Evolutionary conservation across 2,797 vertebrate species (phyloP).

Genomic region (Rhodeus uyekii): DNA sequence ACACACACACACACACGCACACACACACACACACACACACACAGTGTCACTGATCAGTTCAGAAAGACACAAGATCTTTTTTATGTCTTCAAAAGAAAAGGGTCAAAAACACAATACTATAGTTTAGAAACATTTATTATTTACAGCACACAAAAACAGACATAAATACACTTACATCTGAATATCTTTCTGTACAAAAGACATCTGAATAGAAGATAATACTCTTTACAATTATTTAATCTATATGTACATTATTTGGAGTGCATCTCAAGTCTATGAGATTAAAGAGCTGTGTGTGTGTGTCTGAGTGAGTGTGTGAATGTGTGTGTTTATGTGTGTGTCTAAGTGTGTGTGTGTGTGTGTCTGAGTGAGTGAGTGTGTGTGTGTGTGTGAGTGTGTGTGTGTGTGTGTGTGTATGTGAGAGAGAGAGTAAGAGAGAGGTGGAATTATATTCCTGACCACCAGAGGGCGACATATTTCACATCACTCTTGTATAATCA

Average conservation of each 20-base stretch:
- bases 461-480: background rate
- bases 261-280: constrained; percentile 71
- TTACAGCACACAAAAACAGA: constrained; percentile 47
- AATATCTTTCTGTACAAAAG: constrained; percentile 25
- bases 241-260: constrained; percentile 73
- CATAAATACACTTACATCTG: constrained; percentile 71
- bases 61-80: no score
- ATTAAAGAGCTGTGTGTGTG: constrained; percentile 57
- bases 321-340: background rate
- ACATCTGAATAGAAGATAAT: constrained; percentile 67
- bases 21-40: no score
- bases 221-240: constrained; percentile 65
- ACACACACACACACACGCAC: no score
- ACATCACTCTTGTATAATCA: background rate
- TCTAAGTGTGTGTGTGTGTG: background rate
- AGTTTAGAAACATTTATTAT: constrained; percentile 51
- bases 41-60: no score
- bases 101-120: background rate
- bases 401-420: background rate
- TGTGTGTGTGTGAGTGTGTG: no score
- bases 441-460: background rate
- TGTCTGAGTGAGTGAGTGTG: background rate
- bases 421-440: background rate
- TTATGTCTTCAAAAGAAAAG: no score
- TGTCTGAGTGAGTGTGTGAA: background rate